These are phyloP conservation scores for Esox masquinongy DNA, from an alignment of 2,797 vertebrate species.

Conservation along the genomic window DNA sequence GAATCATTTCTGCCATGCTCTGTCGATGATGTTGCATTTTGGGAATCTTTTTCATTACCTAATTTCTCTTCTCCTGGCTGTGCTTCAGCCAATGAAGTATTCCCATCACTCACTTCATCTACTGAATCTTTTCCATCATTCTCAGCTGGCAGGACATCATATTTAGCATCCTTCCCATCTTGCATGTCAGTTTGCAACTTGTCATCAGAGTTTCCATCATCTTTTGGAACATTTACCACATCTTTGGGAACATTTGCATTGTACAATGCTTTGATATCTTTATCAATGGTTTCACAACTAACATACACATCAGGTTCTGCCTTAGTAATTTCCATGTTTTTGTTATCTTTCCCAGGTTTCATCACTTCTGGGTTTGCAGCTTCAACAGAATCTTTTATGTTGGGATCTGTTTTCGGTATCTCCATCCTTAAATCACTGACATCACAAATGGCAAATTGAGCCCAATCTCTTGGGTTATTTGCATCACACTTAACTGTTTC, in stretches of 20 bases:
- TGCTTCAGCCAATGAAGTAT: conserved; percentile 27
- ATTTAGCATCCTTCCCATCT: conserved; percentile 17
- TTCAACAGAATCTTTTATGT: conserved; percentile 6
- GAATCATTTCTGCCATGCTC: no score
- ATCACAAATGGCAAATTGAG: conserved; percentile 1
- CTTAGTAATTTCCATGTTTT: neutral
- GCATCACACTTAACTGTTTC: conserved; percentile 10
- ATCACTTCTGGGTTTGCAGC: neutral
- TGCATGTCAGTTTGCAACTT: neutral
- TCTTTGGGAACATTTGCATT: conserved; percentile 19
- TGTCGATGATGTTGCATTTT: neutral
- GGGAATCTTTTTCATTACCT: conserved; percentile 20
- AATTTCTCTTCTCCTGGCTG: neutral
- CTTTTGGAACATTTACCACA: neutral
- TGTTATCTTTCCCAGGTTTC: conserved; percentile 2
- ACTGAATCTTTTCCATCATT: neutral
- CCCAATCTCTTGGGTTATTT: conserved; percentile 23
- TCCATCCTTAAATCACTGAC: conserved; percentile 1
- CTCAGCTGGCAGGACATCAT: neutral
- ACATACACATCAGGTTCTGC: conserved; percentile 18
- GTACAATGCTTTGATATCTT: conserved; percentile 2
- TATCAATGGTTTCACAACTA: conserved; percentile 15
- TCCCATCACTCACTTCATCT: conserved; percentile 20
- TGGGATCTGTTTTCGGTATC: neutral
- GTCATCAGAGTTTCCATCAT: neutral